Evolutionary conservation across 2,797 vertebrate species (phyloP).

Genomic region (Aplochiton taeniatus): DNA sequence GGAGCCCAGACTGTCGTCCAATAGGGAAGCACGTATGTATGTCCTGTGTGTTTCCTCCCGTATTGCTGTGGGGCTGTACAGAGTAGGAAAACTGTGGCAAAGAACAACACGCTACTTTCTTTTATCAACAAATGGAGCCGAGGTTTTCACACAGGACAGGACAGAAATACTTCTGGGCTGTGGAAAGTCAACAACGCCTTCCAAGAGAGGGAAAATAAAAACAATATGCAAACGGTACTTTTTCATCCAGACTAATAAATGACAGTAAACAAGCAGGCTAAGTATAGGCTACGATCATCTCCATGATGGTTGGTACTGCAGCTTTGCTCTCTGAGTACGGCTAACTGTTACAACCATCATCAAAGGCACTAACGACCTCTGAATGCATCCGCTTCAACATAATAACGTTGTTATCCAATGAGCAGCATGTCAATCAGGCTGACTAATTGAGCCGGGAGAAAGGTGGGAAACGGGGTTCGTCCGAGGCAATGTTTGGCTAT

Average conservation of each 20-base stretch:
- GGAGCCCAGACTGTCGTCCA: slow-evolving; percentile 40
- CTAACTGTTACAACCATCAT: background rate
- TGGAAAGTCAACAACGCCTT: slow-evolving; percentile 51
- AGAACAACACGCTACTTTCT: slow-evolving; percentile 3
- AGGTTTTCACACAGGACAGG: slow-evolving; percentile 26
- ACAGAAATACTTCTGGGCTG: slow-evolving; percentile 51
- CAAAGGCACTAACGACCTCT: background rate
- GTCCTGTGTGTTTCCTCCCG: slow-evolving; percentile 36
- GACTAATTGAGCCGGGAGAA: slow-evolving; percentile 32
- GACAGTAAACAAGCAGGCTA: too few species aligned
- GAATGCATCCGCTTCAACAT: slow-evolving; percentile 18
- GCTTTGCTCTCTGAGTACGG: too few species aligned
- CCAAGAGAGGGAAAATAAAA: background rate
- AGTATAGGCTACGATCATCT: too few species aligned
- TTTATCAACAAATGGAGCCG: slow-evolving; percentile 31
- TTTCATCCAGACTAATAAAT: too few species aligned
- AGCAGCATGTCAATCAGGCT: slow-evolving; percentile 34
- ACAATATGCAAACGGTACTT: background rate
- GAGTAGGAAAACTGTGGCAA: slow-evolving; percentile 25
- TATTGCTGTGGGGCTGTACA: slow-evolving; percentile 3
- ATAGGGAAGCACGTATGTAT: slow-evolving; percentile 23
- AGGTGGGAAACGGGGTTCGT: slow-evolving; percentile 33
- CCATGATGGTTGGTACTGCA: too few species aligned
- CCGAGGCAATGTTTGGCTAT: slow-evolving; percentile 53
- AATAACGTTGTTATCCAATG: slow-evolving; percentile 27